These are phyloP conservation scores for Agonopterix heracliana DNA, from an alignment of 2,888 invertebrate species.

Conservation along the genomic window DNA sequence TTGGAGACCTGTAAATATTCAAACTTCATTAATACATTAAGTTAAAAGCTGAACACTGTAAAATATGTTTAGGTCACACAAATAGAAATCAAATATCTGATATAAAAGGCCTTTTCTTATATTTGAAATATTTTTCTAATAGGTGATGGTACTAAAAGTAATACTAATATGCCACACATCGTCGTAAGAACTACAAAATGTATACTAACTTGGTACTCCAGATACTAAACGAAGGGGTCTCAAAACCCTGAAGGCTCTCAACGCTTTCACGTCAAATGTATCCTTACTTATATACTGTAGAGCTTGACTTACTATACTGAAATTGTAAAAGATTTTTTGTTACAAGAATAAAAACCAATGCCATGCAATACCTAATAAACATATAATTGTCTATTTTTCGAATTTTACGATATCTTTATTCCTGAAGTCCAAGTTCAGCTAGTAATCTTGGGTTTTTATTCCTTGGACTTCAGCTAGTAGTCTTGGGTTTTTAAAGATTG, in stretches of 20 bases:
- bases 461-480: too few species aligned
- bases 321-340: conserved; percentile 13
- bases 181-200: too few species aligned
- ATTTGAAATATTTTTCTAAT: too few species aligned
- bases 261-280: conserved; percentile 98
- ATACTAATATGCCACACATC: too few species aligned
- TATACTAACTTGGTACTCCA: conserved; percentile 96
- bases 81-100: background rate
- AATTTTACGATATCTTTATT: too few species aligned
- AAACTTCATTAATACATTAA: background rate
- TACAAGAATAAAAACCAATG: background rate
- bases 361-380: background rate
- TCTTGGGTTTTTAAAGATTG: too few species aligned
- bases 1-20: conserved; percentile 89
- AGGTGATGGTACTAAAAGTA: too few species aligned
- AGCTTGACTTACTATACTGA: conserved; percentile 92
- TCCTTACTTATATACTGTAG: conserved; percentile 88
- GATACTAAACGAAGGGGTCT: conserved; percentile 98
- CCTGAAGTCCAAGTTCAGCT: too few species aligned
- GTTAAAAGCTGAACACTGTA: background rate
- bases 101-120: background rate
- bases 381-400: background rate
- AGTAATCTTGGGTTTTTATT: too few species aligned
- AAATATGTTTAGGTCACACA: background rate
- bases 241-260: conserved; percentile 98